Conservation (phyloP, 2,113 vertebrate species). For the Amphiprion percula region DNA sequence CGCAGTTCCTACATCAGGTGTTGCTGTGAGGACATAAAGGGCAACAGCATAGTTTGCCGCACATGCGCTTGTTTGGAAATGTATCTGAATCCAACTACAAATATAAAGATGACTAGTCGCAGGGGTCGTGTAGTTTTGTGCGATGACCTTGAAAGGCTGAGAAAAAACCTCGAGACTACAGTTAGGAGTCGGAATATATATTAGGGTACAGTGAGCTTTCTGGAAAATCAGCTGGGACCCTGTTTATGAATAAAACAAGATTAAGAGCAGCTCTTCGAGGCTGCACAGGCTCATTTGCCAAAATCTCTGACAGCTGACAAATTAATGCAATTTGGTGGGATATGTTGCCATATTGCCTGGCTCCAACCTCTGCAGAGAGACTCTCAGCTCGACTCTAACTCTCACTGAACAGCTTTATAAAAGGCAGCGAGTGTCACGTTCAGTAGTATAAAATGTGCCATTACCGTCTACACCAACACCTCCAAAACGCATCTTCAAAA, state of each 20-base stretch:
- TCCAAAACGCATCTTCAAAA: background rate
- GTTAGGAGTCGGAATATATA: no score
- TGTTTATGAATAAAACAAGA: background rate
- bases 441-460: no score
- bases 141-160: no score
- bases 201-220: background rate
- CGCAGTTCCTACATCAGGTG: background rate
- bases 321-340: no score
- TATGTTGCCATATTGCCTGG: background rate
- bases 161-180: no score
- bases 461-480: no score
- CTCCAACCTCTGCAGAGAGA: background rate
- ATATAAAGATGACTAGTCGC: no score
- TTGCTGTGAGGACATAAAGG: conserved; percentile 3
- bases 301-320: background rate
- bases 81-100: no score
- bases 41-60: background rate
- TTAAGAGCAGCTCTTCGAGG: background rate
- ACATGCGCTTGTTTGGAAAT: background rate
- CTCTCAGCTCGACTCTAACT: background rate
- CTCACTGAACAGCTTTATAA: no score
- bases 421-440: no score
- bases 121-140: no score
- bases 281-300: background rate
- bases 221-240: background rate